Evolutionary conservation across 2,888 invertebrate genomes (phyloP).

Genomic region (Sycophila texana): DNA sequence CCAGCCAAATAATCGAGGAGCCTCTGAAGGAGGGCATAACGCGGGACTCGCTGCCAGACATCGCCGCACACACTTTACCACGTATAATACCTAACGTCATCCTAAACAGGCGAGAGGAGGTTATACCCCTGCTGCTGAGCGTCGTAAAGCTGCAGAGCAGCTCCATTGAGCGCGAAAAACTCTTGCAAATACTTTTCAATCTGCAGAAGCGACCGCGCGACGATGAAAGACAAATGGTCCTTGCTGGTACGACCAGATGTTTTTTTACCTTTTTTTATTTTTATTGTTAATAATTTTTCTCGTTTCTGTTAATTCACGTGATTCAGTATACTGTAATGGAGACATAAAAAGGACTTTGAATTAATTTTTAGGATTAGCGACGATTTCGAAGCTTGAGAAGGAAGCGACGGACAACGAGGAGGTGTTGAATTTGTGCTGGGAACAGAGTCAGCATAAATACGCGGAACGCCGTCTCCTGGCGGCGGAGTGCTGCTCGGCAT

Average conservation of each 20-base stretch:
- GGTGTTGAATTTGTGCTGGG: constrained; percentile 84
- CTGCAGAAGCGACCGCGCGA: constrained; percentile 84
- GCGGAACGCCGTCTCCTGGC: constrained; percentile 82
- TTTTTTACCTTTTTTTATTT: too few relatives aligned
- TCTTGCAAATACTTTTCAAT: constrained; percentile 83
- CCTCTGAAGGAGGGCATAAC: constrained; percentile 72
- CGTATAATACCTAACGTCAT: constrained; percentile 83
- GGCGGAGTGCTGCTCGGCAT: constrained; percentile 82
- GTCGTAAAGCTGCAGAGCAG: constrained; percentile 80
- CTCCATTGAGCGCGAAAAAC: constrained; percentile 79
- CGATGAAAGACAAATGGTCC: constrained; percentile 80
- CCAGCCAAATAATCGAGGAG: constrained; percentile 71
- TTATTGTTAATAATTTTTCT: neutral
- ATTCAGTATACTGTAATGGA: neutral
- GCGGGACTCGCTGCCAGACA: constrained; percentile 75
- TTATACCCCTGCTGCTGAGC: constrained; percentile 81
- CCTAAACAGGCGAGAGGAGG: constrained; percentile 82
- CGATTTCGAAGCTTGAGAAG: constrained; percentile 76
- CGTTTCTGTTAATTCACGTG: too few relatives aligned
- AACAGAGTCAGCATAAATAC: constrained; percentile 83
- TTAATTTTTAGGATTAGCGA: constrained; percentile 73
- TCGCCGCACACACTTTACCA: constrained; percentile 79
- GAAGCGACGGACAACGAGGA: constrained; percentile 80
- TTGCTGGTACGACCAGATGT: constrained; percentile 75
- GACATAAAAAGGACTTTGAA: neutral